These are phyloP conservation scores for Scaptomyza reducta DNA, from an alignment of 2,888 invertebrate genomes.

Conservation along the genomic window DNA sequence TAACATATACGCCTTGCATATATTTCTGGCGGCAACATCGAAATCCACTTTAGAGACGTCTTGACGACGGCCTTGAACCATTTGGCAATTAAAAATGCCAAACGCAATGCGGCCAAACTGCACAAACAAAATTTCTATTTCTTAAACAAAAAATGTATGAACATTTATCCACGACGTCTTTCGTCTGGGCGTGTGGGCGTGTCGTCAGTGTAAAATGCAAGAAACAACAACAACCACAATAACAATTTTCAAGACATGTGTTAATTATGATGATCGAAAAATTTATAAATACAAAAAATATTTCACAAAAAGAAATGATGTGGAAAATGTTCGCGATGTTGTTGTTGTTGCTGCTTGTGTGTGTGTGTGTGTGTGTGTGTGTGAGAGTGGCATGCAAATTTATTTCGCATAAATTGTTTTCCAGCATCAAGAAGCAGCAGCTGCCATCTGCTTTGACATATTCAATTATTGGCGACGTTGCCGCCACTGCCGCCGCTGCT, in stretches of 20 bases:
- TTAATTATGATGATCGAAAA: slow-evolving; percentile 41
- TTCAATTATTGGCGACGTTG: slow-evolving; percentile 64
- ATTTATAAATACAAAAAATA: not conserved
- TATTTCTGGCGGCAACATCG: slow-evolving; percentile 56
- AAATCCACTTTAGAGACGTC: slow-evolving; percentile 66
- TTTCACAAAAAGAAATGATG: slow-evolving; percentile 19
- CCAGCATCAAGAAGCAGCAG: slow-evolving; percentile 13
- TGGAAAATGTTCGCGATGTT: slow-evolving; percentile 9
- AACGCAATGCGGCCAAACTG: slow-evolving; percentile 50
- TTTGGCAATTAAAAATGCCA: slow-evolving; percentile 67
- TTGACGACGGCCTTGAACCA: slow-evolving; percentile 68
- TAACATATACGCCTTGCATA: not conserved
- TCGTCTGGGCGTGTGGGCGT: slow-evolving; percentile 51
- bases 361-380: not conserved
- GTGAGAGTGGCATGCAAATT: slow-evolving; percentile 51
- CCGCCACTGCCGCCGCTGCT: slow-evolving; percentile 18
- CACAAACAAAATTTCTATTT: slow-evolving; percentile 24
- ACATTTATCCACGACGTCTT: slow-evolving; percentile 33
- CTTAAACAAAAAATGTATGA: slow-evolving; percentile 27
- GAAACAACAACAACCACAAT: slow-evolving; percentile 12
- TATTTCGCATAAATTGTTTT: slow-evolving; percentile 56
- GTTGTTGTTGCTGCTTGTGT: slow-evolving; percentile 1
- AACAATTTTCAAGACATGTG: slow-evolving; percentile 37
- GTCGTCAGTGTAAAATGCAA: slow-evolving; percentile 45
- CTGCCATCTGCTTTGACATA: slow-evolving; percentile 47